Conservation (phyloP, 1,140 invertebrate genomes). For the Drosophila suzukii region DNA sequence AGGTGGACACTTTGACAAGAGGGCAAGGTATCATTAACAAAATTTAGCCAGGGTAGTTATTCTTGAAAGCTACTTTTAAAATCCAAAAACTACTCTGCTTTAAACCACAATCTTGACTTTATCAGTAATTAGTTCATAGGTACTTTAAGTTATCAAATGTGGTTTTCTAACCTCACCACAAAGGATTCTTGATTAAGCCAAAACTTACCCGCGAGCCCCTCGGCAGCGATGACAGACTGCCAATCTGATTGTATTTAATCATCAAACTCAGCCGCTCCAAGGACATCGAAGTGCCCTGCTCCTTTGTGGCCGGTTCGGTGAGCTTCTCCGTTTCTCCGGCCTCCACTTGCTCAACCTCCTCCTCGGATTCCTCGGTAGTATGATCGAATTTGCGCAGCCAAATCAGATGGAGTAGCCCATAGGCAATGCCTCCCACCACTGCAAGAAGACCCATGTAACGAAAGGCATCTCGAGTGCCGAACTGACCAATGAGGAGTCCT, state of each 20-base stretch:
- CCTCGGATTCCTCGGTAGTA: conserved; percentile 79
- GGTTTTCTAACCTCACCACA: background rate
- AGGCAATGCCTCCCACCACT: conserved; percentile 88
- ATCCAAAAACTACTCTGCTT: background rate
- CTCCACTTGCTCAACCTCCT: conserved; percentile 85
- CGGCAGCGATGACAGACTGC: conserved; percentile 88
- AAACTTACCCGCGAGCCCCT: conserved; percentile 86
- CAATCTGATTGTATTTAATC: conserved; percentile 90
- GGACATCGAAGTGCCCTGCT: conserved; percentile 88
- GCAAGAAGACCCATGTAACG: conserved; percentile 90
- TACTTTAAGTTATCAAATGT: too few species aligned
- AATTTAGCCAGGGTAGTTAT: background rate
- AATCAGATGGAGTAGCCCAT: conserved; percentile 89
- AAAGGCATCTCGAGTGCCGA: conserved; percentile 90
- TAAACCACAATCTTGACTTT: too few species aligned
- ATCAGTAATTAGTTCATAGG: too few species aligned
- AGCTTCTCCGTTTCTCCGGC: conserved; percentile 87
- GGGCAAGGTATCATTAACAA: background rate
- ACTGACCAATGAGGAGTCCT: conserved; percentile 89
- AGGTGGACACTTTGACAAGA: background rate
- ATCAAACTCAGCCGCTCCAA: conserved; percentile 89
- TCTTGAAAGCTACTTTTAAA: background rate
- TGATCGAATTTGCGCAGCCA: conserved; percentile 89
- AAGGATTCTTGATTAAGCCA: background rate
- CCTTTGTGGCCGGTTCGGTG: conserved; percentile 87